Conservation (phyloP, 2,797 vertebrate species). For the Lepus townsendii region DNA sequence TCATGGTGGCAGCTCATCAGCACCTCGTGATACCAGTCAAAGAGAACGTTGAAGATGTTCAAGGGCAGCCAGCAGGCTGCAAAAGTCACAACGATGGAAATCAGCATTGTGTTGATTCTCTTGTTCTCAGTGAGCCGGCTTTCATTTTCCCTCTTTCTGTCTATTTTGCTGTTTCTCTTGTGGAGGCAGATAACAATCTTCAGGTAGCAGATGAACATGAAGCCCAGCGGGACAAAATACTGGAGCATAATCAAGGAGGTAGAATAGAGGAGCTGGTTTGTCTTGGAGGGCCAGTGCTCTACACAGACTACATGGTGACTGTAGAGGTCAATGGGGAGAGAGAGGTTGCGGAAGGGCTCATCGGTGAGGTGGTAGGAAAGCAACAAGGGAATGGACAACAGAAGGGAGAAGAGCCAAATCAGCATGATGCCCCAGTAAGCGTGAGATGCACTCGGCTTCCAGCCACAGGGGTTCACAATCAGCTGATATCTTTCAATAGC, state of each 20-base stretch:
- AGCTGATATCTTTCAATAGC: constrained; percentile 90
- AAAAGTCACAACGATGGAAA: constrained; percentile 93
- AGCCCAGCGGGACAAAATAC: constrained; percentile 88
- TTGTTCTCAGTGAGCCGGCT: constrained; percentile 89
- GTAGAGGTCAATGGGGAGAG: constrained; percentile 84
- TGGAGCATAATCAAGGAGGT: constrained; percentile 88
- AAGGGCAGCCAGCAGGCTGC: constrained; percentile 94
- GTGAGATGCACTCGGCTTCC: constrained; percentile 87
- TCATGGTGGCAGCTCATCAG: constrained; percentile 88
- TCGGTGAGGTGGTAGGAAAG: constrained; percentile 87
- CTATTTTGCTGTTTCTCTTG: constrained; percentile 87
- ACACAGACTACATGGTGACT: constrained; percentile 85
- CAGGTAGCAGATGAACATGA: constrained; percentile 90
- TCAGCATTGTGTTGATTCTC: constrained; percentile 92
- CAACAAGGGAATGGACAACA: constrained; percentile 87
- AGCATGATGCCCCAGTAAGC: constrained; percentile 87
- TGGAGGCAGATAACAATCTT: constrained; percentile 88
- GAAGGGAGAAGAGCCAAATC: constrained; percentile 87
- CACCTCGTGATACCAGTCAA: constrained; percentile 90
- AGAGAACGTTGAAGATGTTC: constrained; percentile 94
- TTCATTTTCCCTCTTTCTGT: constrained; percentile 88
- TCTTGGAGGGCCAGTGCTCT: constrained; percentile 87
- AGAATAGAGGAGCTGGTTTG: constrained; percentile 87
- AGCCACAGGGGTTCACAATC: constrained; percentile 89
- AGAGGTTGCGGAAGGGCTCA: constrained; percentile 88